These are phyloP conservation scores for Passer montanus DNA, from an alignment of 2,113 vertebrate species.

Conservation along the genomic window DNA sequence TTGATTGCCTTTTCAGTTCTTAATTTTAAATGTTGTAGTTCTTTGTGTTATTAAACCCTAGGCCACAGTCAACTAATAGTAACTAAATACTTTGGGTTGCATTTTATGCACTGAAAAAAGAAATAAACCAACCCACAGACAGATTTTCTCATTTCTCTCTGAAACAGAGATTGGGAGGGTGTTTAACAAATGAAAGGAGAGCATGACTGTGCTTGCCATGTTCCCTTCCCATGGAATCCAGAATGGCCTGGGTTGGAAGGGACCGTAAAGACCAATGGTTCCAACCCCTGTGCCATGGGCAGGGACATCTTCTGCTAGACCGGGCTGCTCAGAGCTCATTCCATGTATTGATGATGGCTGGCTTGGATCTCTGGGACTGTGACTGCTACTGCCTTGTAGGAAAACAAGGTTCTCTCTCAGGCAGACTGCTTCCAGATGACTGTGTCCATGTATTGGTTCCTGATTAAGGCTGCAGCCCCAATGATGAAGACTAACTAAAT, in stretches of 20 bases:
- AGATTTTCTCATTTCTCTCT: background rate
- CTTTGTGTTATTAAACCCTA: background rate
- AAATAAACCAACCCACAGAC: background rate
- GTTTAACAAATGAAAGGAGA: background rate
- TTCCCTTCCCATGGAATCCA: background rate
- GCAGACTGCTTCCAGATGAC: background rate
- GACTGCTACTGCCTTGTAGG: background rate
- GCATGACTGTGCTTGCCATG: background rate
- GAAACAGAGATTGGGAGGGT: background rate
- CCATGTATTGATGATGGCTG: accelerated
- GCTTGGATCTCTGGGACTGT: background rate
- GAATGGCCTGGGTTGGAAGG: background rate
- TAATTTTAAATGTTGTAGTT: background rate
- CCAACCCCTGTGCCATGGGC: background rate
- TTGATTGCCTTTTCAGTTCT: background rate
- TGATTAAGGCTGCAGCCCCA: background rate
- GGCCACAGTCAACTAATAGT: background rate
- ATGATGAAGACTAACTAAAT: background rate
- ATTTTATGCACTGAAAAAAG: background rate
- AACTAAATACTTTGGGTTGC: background rate
- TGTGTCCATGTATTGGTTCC: background rate
- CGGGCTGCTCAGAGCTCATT: background rate
- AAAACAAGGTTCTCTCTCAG: background rate
- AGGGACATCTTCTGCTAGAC: background rate
- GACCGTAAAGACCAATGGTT: accelerated